These are phyloP conservation scores for Junonia oenone DNA, from an alignment of 2,888 invertebrate species.

Conservation along the genomic window DNA sequence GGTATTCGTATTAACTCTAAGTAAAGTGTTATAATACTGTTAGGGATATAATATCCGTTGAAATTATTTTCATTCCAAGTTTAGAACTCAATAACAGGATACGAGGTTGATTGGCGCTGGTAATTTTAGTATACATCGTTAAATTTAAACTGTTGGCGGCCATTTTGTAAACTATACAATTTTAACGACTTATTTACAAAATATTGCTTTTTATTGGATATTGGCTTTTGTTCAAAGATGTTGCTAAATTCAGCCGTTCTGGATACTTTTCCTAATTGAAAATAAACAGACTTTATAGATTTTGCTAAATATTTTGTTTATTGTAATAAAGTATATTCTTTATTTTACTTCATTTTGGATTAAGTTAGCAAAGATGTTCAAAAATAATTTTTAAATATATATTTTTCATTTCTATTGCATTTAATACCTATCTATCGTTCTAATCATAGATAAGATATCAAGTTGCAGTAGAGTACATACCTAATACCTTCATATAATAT, in stretches of 20 bases:
- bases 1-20: not conserved
- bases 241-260: too few species aligned
- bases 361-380: too few species aligned
- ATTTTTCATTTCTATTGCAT: too few species aligned
- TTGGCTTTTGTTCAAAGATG: slow-evolving; percentile 29
- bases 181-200: slow-evolving; percentile 57
- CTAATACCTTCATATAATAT: too few species aligned
- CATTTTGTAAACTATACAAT: slow-evolving; percentile 46
- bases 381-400: too few species aligned
- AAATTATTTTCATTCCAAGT: slow-evolving; percentile 8
- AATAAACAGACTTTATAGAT: too few species aligned
- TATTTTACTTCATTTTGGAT: too few species aligned
- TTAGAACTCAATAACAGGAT: slow-evolving; percentile 24
- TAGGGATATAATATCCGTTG: not conserved
- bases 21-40: not conserved
- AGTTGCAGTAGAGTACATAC: too few species aligned
- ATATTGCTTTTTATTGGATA: slow-evolving; percentile 46
- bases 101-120: slow-evolving; percentile 18
- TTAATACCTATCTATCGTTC: not conserved
- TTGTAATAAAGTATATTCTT: too few species aligned
- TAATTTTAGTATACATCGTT: slow-evolving; percentile 36
- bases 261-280: too few species aligned
- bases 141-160: slow-evolving; percentile 40
- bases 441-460: not conserved
- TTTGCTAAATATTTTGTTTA: too few species aligned